Percentiles rank a stretch among this genome's conserved stretches.
These are phyloP conservation scores for Apogon talboti DNA, from an alignment of 2,797 vertebrate species.

Conservation along the genomic window DNA sequence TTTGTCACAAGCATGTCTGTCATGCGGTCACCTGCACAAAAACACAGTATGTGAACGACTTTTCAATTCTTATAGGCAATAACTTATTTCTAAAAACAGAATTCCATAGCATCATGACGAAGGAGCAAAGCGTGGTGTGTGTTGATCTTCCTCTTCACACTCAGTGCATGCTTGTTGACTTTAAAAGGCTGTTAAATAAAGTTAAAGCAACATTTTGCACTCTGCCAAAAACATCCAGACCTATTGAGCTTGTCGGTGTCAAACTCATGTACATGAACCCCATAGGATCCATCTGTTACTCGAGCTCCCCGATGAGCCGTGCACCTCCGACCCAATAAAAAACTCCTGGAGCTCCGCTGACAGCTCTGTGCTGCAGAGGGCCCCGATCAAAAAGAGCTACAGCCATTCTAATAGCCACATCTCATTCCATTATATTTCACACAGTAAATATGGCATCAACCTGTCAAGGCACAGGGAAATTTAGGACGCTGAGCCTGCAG, in stretches of 20 bases:
- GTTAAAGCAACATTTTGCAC: constrained; percentile 24
- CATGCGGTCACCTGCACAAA: constrained; percentile 14
- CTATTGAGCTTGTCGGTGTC: constrained; percentile 36
- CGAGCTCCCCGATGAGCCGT: constrained; percentile 61
- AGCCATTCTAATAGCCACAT: constrained; percentile 78
- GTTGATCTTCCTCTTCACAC: constrained; percentile 11
- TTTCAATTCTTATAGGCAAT: background rate
- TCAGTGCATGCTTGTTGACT: background rate
- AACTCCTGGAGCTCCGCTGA: constrained; percentile 60
- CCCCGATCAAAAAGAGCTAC: constrained; percentile 78
- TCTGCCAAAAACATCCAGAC: constrained; percentile 22
- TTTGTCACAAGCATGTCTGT: constrained; percentile 18
- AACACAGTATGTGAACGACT: constrained; percentile 1
- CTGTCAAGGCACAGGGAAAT: constrained; percentile 73
- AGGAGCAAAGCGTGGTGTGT: background rate
- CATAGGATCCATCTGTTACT: constrained; percentile 59
- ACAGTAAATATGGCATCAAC: constrained; percentile 81
- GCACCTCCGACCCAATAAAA: constrained; percentile 73
- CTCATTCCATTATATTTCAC: constrained; percentile 82
- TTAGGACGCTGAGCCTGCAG: constrained; percentile 68
- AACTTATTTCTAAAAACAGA: background rate
- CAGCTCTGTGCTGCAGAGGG: constrained; percentile 72
- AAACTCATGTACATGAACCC: constrained; percentile 36
- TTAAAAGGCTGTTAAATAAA: constrained; percentile 10
- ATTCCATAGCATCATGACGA: background rate